Evolutionary conservation across 1,140 invertebrate species (phyloP).

Genomic region (Drosophila rhopaloa): DNA sequence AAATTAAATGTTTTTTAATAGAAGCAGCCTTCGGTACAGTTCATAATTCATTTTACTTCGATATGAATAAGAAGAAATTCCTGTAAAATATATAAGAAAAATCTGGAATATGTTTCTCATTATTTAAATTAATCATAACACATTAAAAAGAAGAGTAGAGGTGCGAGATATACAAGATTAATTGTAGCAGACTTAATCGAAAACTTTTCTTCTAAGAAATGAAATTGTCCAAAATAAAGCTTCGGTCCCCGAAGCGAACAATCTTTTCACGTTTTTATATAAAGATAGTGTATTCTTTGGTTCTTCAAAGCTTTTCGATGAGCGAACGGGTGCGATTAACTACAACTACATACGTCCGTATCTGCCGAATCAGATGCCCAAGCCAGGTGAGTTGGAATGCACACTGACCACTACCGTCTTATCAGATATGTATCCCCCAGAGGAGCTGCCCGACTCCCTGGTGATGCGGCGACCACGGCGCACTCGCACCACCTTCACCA

Average conservation of each 20-base stretch:
- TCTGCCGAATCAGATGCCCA: conserved; percentile 72
- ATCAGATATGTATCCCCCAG: conserved; percentile 27
- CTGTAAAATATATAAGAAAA: too few relatives aligned
- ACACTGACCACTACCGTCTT: not conserved
- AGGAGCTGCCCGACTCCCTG: conserved; percentile 72
- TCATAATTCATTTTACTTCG: too few relatives aligned
- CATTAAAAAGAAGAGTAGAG: too few relatives aligned
- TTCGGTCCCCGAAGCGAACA: not conserved
- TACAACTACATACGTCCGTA: conserved; percentile 80
- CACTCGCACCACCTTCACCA: conserved; percentile 92
- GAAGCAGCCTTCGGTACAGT: too few relatives aligned
- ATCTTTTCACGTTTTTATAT: conserved; percentile 19
- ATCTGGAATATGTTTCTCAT: too few relatives aligned
- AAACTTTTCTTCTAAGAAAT: too few relatives aligned
- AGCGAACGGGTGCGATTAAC: conserved; percentile 75
- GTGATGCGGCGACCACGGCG: conserved; percentile 77
- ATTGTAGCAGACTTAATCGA: too few relatives aligned
- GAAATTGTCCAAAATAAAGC: not conserved
- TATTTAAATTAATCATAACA: too few relatives aligned
- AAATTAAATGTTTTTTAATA: too few relatives aligned
- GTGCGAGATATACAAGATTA: too few relatives aligned
- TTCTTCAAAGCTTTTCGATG: conserved; percentile 68
- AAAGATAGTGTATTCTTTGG: conserved; percentile 14
- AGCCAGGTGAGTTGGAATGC: conserved; percentile 59
- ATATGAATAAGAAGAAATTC: too few relatives aligned